Conservation (phyloP, 2,888 invertebrate genomes). For the Drosophila ezoana region DNA sequence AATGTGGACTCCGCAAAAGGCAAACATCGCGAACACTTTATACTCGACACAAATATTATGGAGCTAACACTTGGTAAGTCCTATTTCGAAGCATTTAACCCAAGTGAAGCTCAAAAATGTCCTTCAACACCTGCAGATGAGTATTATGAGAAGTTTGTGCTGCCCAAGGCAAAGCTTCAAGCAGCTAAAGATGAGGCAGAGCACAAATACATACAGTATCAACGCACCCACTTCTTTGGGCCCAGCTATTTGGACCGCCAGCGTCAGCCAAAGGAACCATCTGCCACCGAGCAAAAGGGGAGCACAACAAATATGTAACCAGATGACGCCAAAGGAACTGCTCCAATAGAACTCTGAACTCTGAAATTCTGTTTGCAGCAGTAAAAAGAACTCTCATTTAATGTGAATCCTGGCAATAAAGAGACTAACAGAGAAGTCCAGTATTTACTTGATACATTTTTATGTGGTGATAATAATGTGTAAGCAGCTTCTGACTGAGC, state of each 20-base stretch:
- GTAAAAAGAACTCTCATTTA: slow-evolving; percentile 26
- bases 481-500: slow-evolving; percentile 12
- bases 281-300: background rate
- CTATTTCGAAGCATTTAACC: slow-evolving; percentile 1
- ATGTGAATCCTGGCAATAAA: slow-evolving; percentile 15
- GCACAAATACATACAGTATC: background rate
- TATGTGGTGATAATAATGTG: slow-evolving; percentile 27
- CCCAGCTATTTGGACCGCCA: slow-evolving; percentile 10
- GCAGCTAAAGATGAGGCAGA: background rate
- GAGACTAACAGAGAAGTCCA: background rate
- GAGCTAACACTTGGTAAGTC: slow-evolving; percentile 25
- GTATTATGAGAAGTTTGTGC: slow-evolving; percentile 20
- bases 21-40: background rate
- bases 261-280: slow-evolving; percentile 6
- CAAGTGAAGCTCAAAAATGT: background rate
- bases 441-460: slow-evolving; percentile 9
- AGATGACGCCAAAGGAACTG: slow-evolving; percentile 22
- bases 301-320: slow-evolving; percentile 9
- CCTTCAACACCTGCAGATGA: slow-evolving; percentile 6
- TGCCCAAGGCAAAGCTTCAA: slow-evolving; percentile 2
- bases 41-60: slow-evolving; percentile 1
- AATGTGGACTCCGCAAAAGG: no score
- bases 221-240: slow-evolving; percentile 33
- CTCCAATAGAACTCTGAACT: no score
- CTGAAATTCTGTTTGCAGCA: background rate